A percentile compares a stretch with the other conserved stretches of the same genome.
phyloP scores from a whole-genome alignment of 2,888 invertebrate species.

The Hypomecis punctinalis region DNA sequence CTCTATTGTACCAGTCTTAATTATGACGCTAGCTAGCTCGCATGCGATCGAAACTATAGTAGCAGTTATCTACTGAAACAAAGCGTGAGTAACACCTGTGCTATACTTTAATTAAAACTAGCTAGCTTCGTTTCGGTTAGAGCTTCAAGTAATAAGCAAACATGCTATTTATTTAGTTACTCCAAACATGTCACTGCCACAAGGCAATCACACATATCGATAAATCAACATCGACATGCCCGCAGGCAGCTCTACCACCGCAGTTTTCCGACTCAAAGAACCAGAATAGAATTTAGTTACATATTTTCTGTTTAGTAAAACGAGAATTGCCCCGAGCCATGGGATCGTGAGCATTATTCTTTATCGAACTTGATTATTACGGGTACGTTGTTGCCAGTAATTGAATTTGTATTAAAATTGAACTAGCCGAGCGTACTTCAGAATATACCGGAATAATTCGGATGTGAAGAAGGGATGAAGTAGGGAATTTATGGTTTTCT shows the following conservation, averaged over 20 bases:
- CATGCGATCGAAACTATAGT: too few relatives aligned
- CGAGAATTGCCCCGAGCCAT: slow-evolving; percentile 47
- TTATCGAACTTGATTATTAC: slow-evolving; percentile 50
- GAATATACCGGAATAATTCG: slow-evolving; percentile 27
- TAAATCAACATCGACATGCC: slow-evolving; percentile 6
- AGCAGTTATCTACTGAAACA: too few relatives aligned
- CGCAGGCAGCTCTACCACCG: slow-evolving; percentile 43
- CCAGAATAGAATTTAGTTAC: slow-evolving; percentile 69
- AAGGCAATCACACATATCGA: slow-evolving; percentile 4
- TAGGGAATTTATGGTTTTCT: slow-evolving; percentile 27
- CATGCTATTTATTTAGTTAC: too few relatives aligned
- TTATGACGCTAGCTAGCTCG: too few relatives aligned
- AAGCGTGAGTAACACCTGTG: too few relatives aligned
- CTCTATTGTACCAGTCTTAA: too few relatives aligned
- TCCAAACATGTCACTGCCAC: neutral
- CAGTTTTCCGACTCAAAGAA: slow-evolving; percentile 66
- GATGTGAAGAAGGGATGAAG: slow-evolving; percentile 29
- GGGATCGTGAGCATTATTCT: slow-evolving; percentile 46
- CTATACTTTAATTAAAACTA: too few relatives aligned
- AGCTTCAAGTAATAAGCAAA: too few relatives aligned
- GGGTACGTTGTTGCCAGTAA: slow-evolving; percentile 39
- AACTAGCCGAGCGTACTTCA: slow-evolving; percentile 37
- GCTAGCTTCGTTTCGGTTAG: too few relatives aligned
- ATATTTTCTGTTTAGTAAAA: slow-evolving; percentile 64
- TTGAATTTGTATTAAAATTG: slow-evolving; percentile 45